phyloP scores from a whole-genome alignment of 2,113 vertebrate species.

The Psilopsiagon aymara region DNA sequence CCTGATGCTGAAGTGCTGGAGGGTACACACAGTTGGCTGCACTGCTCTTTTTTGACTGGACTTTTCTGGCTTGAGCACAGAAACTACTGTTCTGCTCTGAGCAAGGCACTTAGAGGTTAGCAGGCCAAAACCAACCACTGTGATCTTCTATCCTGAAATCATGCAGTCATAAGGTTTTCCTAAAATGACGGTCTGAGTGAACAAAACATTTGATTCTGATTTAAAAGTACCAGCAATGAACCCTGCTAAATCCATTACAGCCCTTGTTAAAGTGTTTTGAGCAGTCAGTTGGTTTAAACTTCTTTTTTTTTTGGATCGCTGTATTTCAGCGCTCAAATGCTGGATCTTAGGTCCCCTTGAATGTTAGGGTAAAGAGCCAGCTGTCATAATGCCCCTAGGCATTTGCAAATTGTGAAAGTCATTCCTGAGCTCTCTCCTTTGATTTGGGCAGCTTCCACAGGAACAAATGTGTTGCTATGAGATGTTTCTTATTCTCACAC shows the following conservation, averaged over 20 bases:
- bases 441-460: neutral
- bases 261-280: neutral
- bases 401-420: conserved; percentile 6
- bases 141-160: neutral
- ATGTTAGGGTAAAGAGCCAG: neutral
- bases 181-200: neutral
- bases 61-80: neutral
- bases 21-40: neutral
- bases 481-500: neutral
- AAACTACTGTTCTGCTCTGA: neutral
- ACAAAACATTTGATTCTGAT: neutral
- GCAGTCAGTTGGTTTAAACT: neutral
- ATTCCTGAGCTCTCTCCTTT: neutral
- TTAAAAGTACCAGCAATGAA: neutral
- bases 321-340: neutral
- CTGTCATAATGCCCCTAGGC: conserved; percentile 3
- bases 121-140: neutral
- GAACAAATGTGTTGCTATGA: neutral
- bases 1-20: neutral
- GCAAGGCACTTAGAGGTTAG: neutral
- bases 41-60: neutral
- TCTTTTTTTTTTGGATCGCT: neutral
- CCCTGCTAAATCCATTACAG: neutral
- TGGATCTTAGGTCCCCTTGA: neutral
- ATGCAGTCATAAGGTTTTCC: neutral